Evolutionary conservation across 1,140 invertebrate species (phyloP).

Genomic region (Drosophila melanica): DNA sequence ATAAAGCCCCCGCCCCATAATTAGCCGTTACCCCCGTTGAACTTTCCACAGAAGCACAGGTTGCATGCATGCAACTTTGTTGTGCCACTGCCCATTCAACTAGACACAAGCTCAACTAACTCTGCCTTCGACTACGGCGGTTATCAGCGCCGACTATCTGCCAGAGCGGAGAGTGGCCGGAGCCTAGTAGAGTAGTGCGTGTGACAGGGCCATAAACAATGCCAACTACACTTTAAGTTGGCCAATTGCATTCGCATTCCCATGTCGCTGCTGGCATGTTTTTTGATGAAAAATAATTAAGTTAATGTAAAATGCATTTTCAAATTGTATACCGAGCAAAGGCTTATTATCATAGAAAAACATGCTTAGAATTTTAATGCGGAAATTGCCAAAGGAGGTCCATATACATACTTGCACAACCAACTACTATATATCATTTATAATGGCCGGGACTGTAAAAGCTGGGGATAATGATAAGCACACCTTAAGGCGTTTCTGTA

Average conservation of each 20-base stretch:
- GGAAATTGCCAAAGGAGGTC: conserved; percentile 16
- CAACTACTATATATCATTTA: conserved; percentile 13
- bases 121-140: conserved; percentile 2
- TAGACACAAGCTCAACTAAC: conserved; percentile 44
- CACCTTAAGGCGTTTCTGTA: conserved; percentile 39
- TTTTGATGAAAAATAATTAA: conserved; percentile 73
- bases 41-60: neutral
- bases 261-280: conserved; percentile 45
- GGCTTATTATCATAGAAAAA: conserved; percentile 55
- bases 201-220: conserved; percentile 66
- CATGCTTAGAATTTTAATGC: conserved; percentile 51
- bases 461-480: conserved; percentile 24
- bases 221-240: conserved; percentile 27
- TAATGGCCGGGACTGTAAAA: conserved; percentile 10
- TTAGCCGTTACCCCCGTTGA: conserved; percentile 49
- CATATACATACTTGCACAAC: neutral
- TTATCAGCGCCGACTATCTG: conserved; percentile 61
- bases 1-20: conserved; percentile 66
- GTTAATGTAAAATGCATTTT: conserved; percentile 78
- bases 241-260: conserved; percentile 37
- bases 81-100: conserved; percentile 34
- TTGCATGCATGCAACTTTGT: conserved; percentile 50
- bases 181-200: conserved; percentile 52
- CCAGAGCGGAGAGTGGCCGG: neutral
- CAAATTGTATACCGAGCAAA: conserved; percentile 49